Evolutionary conservation across 2,888 invertebrate species (phyloP).

Genomic region (Cataglyphis albicans): DNA sequence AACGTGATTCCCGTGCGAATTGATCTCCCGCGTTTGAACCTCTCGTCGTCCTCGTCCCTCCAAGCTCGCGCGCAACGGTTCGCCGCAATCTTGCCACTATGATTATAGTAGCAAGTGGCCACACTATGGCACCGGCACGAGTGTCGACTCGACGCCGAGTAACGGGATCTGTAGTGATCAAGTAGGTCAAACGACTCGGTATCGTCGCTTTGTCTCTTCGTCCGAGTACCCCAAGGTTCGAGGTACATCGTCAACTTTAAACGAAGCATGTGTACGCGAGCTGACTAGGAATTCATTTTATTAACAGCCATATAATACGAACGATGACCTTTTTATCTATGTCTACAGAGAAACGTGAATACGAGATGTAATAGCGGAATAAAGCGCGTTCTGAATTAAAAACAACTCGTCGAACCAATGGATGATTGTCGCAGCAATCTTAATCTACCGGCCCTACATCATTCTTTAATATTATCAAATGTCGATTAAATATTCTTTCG

Average conservation of each 20-base stretch:
- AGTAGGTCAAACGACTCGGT: slow-evolving; percentile 77
- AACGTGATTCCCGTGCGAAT: slow-evolving; percentile 31
- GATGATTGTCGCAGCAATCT: neutral
- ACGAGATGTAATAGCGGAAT: slow-evolving; percentile 14
- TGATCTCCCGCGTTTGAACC: slow-evolving; percentile 30
- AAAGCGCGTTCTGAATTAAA: slow-evolving; percentile 29
- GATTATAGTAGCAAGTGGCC: slow-evolving; percentile 62
- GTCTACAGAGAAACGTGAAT: neutral
- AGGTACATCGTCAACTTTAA: slow-evolving; percentile 30
- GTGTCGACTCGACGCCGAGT: slow-evolving; percentile 72
- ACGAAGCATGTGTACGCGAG: slow-evolving; percentile 9
- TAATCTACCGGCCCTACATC: neutral
- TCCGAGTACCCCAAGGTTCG: slow-evolving; percentile 55
- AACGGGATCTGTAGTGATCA: slow-evolving; percentile 82
- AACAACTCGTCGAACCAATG: slow-evolving; percentile 1
- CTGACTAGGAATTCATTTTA: slow-evolving; percentile 29
- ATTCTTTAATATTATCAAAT: slow-evolving; percentile 14
- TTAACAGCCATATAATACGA: neutral
- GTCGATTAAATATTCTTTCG: neutral
- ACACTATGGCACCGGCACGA: slow-evolving; percentile 50
- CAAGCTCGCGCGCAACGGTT: slow-evolving; percentile 51
- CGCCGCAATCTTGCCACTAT: slow-evolving; percentile 53
- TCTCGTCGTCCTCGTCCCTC: slow-evolving; percentile 37
- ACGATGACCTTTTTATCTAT: neutral
- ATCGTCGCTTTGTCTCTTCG: slow-evolving; percentile 67